A percentile compares a stretch with the other conserved stretches of the same genome.
Conservation (phyloP, 2,113 vertebrate species). For the Willisornis vidua region DNA sequence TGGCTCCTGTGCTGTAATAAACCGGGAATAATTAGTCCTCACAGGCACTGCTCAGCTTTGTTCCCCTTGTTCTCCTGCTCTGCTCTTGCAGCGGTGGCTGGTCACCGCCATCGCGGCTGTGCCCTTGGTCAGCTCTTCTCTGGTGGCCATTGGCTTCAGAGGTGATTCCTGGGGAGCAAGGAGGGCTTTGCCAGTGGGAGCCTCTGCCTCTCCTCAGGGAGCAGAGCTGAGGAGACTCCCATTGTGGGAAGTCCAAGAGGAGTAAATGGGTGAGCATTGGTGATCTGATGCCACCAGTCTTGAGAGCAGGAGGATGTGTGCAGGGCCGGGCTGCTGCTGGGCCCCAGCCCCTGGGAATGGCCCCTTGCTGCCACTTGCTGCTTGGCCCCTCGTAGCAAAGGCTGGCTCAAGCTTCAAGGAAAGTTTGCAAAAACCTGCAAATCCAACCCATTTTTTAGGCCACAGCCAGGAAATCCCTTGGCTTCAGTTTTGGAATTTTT, state of each 20-base stretch:
- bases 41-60: neutral
- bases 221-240: neutral
- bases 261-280: neutral
- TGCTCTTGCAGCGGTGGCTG: neutral
- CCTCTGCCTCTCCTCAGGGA: neutral
- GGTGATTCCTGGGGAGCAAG: neutral
- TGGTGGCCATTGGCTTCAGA: neutral
- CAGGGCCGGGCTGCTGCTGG: neutral
- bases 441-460: neutral
- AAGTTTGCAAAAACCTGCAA: neutral
- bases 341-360: neutral
- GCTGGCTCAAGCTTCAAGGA: neutral
- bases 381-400: neutral
- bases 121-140: neutral
- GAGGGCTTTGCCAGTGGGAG: neutral
- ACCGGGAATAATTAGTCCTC: neutral
- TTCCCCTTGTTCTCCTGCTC: neutral
- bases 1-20: neutral
- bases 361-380: neutral
- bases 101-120: rapidly evolving
- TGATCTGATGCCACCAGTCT: neutral
- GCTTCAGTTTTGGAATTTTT: neutral
- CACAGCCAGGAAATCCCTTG: neutral
- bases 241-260: neutral
- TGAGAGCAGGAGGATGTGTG: neutral